A percentile compares a stretch with the other conserved stretches of the same genome.
These are phyloP conservation scores for Euzetes globulus DNA, from an alignment of 2,888 invertebrate species.

Conservation along the genomic window DNA sequence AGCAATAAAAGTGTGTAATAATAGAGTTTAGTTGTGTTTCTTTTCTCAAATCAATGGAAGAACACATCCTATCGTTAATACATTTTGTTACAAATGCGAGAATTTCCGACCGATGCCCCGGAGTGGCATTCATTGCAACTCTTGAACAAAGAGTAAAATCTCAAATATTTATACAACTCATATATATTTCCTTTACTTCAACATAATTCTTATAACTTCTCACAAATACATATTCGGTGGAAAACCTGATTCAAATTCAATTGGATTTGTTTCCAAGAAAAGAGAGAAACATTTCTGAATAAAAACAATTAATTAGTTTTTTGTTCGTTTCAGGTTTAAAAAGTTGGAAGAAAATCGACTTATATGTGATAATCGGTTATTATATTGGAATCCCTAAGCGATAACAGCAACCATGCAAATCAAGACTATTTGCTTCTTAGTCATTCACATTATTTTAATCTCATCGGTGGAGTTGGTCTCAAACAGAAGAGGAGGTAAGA, in stretches of 20 bases:
- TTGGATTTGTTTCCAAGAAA: not conserved
- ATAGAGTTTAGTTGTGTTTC: conserved; percentile 12
- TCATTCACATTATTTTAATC: not conserved
- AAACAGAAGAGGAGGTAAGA: conserved; percentile 24
- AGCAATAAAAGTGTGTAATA: conserved; percentile 15
- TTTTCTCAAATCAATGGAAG: conserved; percentile 21
- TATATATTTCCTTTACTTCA: conserved; percentile 3
- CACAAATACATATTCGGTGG: not conserved
- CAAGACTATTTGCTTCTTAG: conserved; percentile 8
- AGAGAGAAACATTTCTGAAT: not conserved
- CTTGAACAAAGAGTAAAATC: conserved; percentile 12
- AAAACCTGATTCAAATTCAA: not conserved
- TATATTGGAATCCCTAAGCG: not conserved
- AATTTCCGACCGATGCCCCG: conserved; percentile 10
- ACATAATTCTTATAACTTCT: not conserved
- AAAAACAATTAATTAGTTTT: not conserved
- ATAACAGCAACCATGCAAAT: not conserved
- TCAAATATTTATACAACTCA: not conserved
- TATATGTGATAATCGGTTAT: not conserved
- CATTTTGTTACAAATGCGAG: not conserved
- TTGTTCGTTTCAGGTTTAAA: not conserved
- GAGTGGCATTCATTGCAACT: conserved; percentile 10
- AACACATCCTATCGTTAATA: not conserved
- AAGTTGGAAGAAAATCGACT: not conserved
- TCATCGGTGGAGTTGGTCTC: conserved; percentile 1